These are phyloP conservation scores for Cariama cristata DNA, from an alignment of 2,113 vertebrate genomes.

Conservation along the genomic window DNA sequence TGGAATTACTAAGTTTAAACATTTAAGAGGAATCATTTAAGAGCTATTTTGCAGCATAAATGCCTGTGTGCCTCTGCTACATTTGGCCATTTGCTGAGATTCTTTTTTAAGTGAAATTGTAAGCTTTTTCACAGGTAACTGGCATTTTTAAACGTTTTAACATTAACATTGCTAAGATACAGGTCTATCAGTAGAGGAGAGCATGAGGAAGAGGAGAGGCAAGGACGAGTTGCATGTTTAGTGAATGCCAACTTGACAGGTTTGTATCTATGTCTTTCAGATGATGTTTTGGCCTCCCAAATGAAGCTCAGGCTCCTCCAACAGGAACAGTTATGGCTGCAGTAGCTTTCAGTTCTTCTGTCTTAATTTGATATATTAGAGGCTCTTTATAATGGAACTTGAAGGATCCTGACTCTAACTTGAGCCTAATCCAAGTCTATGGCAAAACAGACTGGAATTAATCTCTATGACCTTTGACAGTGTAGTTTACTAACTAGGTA, in stretches of 20 bases:
- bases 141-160: neutral
- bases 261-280: neutral
- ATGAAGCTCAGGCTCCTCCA: neutral
- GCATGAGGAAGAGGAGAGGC: neutral
- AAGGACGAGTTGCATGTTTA: fast-evolving
- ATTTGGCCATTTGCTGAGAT: neutral
- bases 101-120: neutral
- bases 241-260: neutral
- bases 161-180: neutral
- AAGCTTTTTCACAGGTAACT: neutral
- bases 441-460: neutral
- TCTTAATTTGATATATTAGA: neutral
- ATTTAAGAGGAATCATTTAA: neutral
- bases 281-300: neutral
- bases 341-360: neutral
- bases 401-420: neutral
- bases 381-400: neutral
- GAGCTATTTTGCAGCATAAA: neutral
- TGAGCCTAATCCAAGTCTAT: neutral
- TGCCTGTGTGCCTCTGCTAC: neutral
- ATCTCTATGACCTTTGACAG: neutral
- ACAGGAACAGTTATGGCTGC: neutral
- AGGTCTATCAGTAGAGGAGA: neutral
- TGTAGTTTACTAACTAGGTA: neutral
- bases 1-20: slow-evolving; percentile 16